A percentile compares a stretch with the other conserved stretches of the same genome.
Evolutionary conservation across 1,140 invertebrate genomes (phyloP).

Genomic region (Wasmannia auropunctata): DNA sequence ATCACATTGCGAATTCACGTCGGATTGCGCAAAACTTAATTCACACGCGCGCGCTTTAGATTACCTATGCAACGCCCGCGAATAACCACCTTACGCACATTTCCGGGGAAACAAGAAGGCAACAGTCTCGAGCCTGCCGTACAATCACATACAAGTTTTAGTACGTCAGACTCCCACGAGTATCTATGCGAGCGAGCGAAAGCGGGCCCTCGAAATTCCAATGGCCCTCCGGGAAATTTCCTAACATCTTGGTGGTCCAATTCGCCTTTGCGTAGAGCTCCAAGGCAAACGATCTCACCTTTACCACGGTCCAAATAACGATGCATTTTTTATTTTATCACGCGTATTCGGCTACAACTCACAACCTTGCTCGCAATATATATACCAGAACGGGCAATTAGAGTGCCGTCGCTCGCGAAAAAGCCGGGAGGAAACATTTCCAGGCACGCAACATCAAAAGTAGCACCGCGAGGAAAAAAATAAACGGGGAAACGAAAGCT

Average conservation of each 20-base stretch:
- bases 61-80: not conserved
- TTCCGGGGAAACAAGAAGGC: not conserved
- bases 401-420: not conserved
- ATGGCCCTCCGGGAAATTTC: constrained; percentile 69
- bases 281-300: not conserved
- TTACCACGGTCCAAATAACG: constrained; percentile 10
- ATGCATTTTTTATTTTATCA: constrained; percentile 68
- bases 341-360: not conserved
- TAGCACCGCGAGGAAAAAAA: not conserved
- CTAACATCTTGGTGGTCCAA: constrained; percentile 63
- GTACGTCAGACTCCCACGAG: constrained; percentile 39
- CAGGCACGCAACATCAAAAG: constrained; percentile 25
- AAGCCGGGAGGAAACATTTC: not conserved
- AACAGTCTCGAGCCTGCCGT: constrained; percentile 20
- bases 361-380: not conserved
- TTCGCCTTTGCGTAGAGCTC: constrained; percentile 10
- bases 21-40: not conserved
- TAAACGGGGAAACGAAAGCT: not conserved
- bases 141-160: constrained; percentile 65
- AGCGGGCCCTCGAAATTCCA: constrained; percentile 35
- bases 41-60: not conserved
- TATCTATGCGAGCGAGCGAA: constrained; percentile 40
- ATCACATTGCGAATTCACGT: constrained; percentile 7
- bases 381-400: constrained; percentile 7
- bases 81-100: not conserved